phyloP scores from a whole-genome alignment of 1,140 invertebrate species.

The Anastrepha ludens region DNA sequence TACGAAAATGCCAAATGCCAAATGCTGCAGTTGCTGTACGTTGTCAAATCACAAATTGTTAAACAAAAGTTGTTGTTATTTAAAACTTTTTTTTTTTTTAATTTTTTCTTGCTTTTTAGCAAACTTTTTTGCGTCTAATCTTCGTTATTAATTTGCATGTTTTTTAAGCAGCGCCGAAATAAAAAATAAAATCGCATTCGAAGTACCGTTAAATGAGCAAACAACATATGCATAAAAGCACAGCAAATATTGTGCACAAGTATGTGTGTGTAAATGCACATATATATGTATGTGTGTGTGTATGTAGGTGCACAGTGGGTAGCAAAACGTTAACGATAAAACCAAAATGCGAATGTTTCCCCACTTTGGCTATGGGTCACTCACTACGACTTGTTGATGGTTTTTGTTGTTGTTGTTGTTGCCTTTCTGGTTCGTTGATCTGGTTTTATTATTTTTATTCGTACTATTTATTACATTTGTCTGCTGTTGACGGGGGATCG shows the following conservation, averaged over 20 bases:
- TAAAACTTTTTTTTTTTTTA: not conserved
- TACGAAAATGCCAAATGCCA: not conserved
- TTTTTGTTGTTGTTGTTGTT: not conserved
- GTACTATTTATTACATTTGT: not conserved
- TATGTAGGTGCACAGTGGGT: not conserved
- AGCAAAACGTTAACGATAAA: not conserved
- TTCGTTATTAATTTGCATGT: slow-evolving; percentile 21
- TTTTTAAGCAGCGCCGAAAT: not conserved
- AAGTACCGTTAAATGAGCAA: slow-evolving; percentile 32
- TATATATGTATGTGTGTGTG: not conserved
- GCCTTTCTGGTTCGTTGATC: slow-evolving; percentile 38
- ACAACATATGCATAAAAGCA: not conserved
- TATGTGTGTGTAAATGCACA: not conserved
- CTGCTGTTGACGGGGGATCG: not conserved
- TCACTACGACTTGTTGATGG: not conserved
- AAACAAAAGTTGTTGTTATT: too few species aligned
- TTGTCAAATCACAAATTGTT: too few species aligned
- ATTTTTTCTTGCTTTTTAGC: not conserved
- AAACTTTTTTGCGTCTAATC: not conserved
- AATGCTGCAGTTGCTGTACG: too few species aligned
- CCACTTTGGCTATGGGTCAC: too few species aligned
- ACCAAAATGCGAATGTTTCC: not conserved
- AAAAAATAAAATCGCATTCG: not conserved
- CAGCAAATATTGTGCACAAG: not conserved
- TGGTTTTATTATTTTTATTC: slow-evolving; percentile 33